Conservation (phyloP, 2,113 vertebrate genomes). For the Oophaga pumilio region DNA sequence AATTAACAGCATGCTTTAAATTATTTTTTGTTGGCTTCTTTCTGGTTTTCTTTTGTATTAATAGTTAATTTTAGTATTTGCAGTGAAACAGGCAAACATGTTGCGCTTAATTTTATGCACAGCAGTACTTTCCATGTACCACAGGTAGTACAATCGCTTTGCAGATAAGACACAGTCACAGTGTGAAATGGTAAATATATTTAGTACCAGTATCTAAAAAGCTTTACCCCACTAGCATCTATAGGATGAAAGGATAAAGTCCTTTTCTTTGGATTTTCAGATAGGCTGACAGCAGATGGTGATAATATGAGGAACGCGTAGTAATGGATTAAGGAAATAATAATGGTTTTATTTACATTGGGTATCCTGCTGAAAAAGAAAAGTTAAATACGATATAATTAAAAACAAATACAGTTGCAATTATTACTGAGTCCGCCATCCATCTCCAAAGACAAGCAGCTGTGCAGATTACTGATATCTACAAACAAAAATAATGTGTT, state of each 20-base stretch:
- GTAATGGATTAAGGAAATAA: constrained; percentile 51
- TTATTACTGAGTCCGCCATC: constrained; percentile 32
- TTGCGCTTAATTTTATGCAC: constrained; percentile 32
- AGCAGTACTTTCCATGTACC: constrained; percentile 9
- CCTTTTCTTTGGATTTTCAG: background rate
- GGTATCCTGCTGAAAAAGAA: constrained; percentile 28
- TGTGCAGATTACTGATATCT: constrained; percentile 10
- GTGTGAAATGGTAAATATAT: constrained; percentile 49
- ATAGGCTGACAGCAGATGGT: constrained; percentile 35
- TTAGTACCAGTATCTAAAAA: background rate
- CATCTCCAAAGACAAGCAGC: constrained; percentile 43
- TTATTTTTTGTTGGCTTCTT: background rate
- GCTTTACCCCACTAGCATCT: background rate
- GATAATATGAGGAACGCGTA: constrained; percentile 13
- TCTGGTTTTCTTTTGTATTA: background rate
- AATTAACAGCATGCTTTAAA: background rate
- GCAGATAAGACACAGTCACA: constrained; percentile 23
- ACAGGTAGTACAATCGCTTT: constrained; percentile 18
- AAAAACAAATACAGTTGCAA: constrained; percentile 47
- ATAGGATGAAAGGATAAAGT: background rate
- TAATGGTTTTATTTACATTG: constrained; percentile 44
- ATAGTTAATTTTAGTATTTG: background rate
- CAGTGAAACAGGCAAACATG: constrained; percentile 15
- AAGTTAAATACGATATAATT: constrained; percentile 33
- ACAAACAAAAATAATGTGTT: too few species aligned